Evolutionary conservation across 2,888 invertebrate genomes (phyloP).

Genomic region (Morpho achilles): DNA sequence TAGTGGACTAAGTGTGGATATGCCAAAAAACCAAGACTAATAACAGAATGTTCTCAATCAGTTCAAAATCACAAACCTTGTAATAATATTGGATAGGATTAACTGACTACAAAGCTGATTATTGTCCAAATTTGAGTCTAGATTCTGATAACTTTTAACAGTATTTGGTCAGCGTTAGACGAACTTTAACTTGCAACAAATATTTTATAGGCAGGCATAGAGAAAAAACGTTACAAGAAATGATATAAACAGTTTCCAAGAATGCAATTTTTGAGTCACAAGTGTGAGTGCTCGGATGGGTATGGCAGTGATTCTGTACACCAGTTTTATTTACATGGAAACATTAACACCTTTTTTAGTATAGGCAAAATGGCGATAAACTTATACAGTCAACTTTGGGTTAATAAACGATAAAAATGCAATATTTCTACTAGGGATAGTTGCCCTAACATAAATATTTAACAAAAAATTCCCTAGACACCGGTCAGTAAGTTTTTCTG

Average conservation of each 20-base stretch:
- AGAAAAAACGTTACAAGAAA: neutral
- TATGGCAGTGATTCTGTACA: conserved; percentile 11
- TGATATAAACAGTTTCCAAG: neutral
- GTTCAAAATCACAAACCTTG: no score
- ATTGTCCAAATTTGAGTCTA: no score
- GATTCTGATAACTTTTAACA: neutral
- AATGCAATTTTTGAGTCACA: neutral
- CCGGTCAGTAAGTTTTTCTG: no score
- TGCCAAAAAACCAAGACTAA: no score
- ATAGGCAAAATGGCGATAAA: conserved; percentile 9
- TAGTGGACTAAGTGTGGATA: no score
- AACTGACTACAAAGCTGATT: no score
- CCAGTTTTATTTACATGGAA: conserved; percentile 13
- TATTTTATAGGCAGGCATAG: conserved; percentile 3
- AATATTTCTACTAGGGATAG: no score
- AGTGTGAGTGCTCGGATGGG: conserved; percentile 5
- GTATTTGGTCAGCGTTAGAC: no score
- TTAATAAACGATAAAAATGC: neutral
- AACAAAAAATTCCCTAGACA: no score
- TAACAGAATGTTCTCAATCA: no score
- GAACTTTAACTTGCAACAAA: neutral
- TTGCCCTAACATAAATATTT: no score
- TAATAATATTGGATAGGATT: no score
- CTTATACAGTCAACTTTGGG: conserved; percentile 10
- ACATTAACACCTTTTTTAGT: conserved; percentile 17